Conservation (phyloP, 92 coral and sea anemone species). For the Scolanthus callimorphus region DNA sequence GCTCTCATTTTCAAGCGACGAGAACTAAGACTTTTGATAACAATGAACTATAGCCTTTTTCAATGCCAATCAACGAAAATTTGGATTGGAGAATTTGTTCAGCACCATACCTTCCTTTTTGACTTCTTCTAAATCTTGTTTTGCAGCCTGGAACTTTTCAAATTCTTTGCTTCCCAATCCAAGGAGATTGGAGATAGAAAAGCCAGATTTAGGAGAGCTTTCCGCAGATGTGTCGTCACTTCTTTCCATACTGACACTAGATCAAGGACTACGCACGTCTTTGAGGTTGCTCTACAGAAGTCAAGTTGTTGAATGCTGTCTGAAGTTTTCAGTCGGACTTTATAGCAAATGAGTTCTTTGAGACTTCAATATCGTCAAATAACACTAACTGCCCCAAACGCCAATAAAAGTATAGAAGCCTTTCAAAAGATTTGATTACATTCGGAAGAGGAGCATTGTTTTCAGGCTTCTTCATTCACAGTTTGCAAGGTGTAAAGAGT, state of each 20-base stretch:
- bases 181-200: constrained; percentile 50
- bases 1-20: too few species aligned
- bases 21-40: too few species aligned
- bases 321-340: too few species aligned
- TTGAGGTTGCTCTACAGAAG: too few species aligned
- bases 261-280: neutral
- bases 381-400: constrained; percentile 38
- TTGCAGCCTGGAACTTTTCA: constrained; percentile 9
- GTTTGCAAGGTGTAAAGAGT: constrained; percentile 11
- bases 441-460: constrained; percentile 12
- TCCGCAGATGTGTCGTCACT: neutral
- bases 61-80: too few species aligned
- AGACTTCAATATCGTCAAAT: constrained; percentile 52
- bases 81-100: too few species aligned
- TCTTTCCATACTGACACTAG: neutral
- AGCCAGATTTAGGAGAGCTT: constrained; percentile 20
- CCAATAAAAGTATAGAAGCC: constrained; percentile 50
- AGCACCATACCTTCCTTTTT: too few species aligned
- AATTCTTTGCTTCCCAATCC: constrained; percentile 29
- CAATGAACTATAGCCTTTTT: too few species aligned
- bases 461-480: neutral
- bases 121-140: too few species aligned
- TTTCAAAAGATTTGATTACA: constrained; percentile 32
- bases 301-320: too few species aligned
- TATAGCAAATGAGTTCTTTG: neutral